These are phyloP conservation scores for Heterodera filipjevi DNA, from an alignment of 2,888 invertebrate genomes.

Conservation along the genomic window DNA sequence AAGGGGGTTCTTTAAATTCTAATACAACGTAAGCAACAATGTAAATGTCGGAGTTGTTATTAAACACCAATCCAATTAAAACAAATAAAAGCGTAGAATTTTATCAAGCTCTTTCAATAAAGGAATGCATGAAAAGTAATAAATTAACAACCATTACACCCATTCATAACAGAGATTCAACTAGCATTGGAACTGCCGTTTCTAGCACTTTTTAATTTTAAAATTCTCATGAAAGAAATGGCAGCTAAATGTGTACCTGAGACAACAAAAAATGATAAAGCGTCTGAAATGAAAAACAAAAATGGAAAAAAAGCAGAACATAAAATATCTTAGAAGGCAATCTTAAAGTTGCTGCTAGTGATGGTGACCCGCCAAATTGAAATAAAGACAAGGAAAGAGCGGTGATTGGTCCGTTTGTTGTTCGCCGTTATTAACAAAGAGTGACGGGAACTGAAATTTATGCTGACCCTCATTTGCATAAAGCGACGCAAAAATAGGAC, in stretches of 20 bases:
- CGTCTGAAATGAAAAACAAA: slow-evolving; percentile 10
- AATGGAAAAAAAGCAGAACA: neutral
- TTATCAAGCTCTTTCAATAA: neutral
- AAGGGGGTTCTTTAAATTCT: neutral
- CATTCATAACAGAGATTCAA: neutral
- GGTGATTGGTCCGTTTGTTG: neutral
- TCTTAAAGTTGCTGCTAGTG: neutral
- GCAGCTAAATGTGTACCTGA: neutral
- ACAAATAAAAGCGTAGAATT: neutral
- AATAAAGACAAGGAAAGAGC: slow-evolving; percentile 9
- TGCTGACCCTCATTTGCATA: slow-evolving; percentile 30
- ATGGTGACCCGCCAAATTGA: slow-evolving; percentile 21
- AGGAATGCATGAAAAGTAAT: neutral
- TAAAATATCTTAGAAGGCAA: neutral
- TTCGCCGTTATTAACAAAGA: slow-evolving; percentile 18
- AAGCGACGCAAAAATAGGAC: slow-evolving; percentile 17
- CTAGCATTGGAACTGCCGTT: neutral
- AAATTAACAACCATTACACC: neutral
- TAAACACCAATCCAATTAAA: neutral
- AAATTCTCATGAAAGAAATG: neutral
- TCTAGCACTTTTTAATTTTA: neutral
- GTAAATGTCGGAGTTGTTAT: neutral
- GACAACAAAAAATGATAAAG: neutral
- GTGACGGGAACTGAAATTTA: slow-evolving; percentile 6
- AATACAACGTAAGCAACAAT: neutral